Percentiles rank a stretch among this genome's conserved stretches.
Conservation (phyloP, 1,140 invertebrate genomes). For the Cataglyphis hispanica region DNA sequence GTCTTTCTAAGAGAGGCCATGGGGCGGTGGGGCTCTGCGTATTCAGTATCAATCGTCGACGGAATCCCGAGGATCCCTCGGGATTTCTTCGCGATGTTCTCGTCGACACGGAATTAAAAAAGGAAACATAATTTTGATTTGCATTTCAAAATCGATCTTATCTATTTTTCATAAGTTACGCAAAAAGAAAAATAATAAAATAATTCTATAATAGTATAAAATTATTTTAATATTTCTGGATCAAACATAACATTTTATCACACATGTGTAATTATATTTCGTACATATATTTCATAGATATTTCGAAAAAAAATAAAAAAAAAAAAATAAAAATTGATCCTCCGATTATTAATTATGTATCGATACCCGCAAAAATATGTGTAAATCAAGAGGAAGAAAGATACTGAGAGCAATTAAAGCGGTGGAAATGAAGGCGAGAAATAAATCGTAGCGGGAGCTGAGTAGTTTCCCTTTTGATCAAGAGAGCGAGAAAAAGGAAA, state of each 20-base stretch:
- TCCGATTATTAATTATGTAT: not conserved
- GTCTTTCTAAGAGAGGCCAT: constrained; percentile 76
- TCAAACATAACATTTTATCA: not conserved
- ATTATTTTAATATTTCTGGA: not conserved
- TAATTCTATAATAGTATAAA: not conserved
- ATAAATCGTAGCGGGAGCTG: constrained; percentile 7
- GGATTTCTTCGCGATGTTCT: constrained; percentile 20
- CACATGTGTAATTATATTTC: not conserved
- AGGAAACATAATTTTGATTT: not conserved
- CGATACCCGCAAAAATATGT: not conserved
- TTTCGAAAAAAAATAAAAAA: constrained; percentile 7
- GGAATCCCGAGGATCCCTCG: constrained; percentile 17
- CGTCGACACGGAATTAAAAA: not conserved
- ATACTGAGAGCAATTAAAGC: constrained; percentile 6
- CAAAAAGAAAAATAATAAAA: not conserved
- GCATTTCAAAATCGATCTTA: not conserved
- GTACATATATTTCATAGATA: too few relatives aligned
- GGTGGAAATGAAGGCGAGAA: constrained; percentile 36
- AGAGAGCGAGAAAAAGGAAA: constrained; percentile 5
- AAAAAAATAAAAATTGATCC: constrained; percentile 5
- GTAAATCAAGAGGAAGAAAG: not conserved
- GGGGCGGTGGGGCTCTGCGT: constrained; percentile 36
- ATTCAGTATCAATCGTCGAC: constrained; percentile 10
- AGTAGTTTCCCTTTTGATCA: constrained; percentile 10
- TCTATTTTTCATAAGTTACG: not conserved